Base-by-base conservation (phyloP, 2,888 invertebrate species). In the Cantharis rustica region DNA sequence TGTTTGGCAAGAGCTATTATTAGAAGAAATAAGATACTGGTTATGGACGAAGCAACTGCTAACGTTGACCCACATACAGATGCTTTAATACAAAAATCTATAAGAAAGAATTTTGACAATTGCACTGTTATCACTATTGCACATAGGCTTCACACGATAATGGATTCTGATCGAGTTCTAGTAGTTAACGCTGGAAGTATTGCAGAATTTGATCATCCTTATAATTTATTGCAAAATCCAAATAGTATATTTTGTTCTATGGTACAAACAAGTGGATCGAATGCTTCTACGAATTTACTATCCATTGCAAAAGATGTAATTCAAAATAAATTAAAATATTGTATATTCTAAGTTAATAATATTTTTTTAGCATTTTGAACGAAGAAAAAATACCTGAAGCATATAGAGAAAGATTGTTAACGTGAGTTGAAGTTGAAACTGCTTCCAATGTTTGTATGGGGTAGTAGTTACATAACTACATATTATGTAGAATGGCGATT, bases 51-150 rank as follows among this genome's bases (percentile, higher is more conserved):
- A 88, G 95, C 95, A 71, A 95, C 95, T 0, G 94, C 95, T 69
- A 95, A 94, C 84, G 94, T 95, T 3, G 95, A 95, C 87, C 92
- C 93, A 0, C 91, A 92, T 70, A 95, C 95, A 26, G 95, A 95
- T 83, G 91, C 90, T 1, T 86, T 95, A 15, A 95, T 95, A 80
- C 95, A 95, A 84, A 89, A 89, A 31, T 94, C 94, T 0, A 95
- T 95, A 78, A 89, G 94, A 77, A 89, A 89, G 69, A 93, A 94
- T 85, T 95, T 95, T 84, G 90, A 89, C 1, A 89, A 91, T 16
- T 95, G 94, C 85, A 94, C 95, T 0, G 95, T 95, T 27, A 90
- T 95, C 23, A 95, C 95, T 0, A 94, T 95, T 66, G 95, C 95
- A 26, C 95, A 95, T 87, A 90, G 95, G 26, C 90, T 95, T 3